These are phyloP conservation scores for Torymus auratus DNA, from an alignment of 2,888 invertebrate genomes.

Conservation along the genomic window DNA sequence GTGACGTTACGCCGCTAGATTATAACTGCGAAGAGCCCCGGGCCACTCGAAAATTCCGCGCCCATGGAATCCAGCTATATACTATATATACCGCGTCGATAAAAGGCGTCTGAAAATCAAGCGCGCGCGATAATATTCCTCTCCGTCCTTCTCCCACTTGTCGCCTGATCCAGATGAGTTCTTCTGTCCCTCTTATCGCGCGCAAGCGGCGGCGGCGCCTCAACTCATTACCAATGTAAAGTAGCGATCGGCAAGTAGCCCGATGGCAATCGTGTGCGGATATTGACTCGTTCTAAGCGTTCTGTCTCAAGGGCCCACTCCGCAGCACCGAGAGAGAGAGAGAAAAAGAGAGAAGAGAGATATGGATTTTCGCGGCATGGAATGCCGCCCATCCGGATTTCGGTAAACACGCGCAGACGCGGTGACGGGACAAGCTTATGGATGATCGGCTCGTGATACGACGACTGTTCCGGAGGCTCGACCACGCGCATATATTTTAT, in stretches of 20 bases:
- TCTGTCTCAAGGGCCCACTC: too few species aligned
- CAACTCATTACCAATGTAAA: slow-evolving; percentile 33
- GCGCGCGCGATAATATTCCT: neutral
- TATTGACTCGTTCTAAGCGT: neutral
- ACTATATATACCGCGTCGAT: too few species aligned
- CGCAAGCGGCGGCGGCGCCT: neutral
- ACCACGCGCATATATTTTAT: neutral
- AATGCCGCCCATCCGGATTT: slow-evolving; percentile 62
- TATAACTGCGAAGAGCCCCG: too few species aligned
- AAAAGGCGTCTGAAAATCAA: too few species aligned
- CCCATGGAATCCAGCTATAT: too few species aligned
- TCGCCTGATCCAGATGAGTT: neutral
- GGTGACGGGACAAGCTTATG: neutral
- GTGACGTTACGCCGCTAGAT: too few species aligned
- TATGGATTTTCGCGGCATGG: slow-evolving; percentile 31
- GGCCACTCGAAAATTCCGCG: too few species aligned
- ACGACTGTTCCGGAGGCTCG: slow-evolving; percentile 50
- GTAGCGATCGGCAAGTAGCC: neutral
- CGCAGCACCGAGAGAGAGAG: too few species aligned
- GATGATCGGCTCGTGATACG: too few species aligned
- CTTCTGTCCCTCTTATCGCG: neutral
- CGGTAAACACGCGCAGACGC: slow-evolving; percentile 5
- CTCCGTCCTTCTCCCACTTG: neutral
- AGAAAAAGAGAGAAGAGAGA: too few species aligned
- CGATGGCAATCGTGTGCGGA: neutral